Evolutionary conservation across 2,888 invertebrate species (phyloP), one percentile per base, ranked within the genome.

Genomic region (Anagyrus pseudococci): DNA sequence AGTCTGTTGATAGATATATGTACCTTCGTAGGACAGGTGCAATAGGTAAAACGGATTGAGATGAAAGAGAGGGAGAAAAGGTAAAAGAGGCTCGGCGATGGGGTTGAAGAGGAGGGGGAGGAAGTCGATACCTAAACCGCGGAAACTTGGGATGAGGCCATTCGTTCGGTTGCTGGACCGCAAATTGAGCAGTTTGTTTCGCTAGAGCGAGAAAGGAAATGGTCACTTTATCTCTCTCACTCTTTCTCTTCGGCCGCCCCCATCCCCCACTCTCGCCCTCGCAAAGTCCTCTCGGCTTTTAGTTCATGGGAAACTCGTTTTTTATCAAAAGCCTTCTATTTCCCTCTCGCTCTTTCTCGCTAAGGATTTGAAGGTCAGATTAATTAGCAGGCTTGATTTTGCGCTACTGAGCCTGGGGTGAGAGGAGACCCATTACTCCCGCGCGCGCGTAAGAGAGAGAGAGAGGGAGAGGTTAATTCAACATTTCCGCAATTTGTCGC

Each of bases 101-200:
- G 44, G 22, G 40, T 10, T 33, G 22, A 17, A 37, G 44, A 17
- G 47, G 8, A 22, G 46, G 44, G 8, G 43, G 29, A 46, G 44
- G 19, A 17, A 17, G 68, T 68, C 71, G 71, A 75, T 73, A 71
- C 70, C 70, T 71, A 72, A 73, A 73, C 72, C 70, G 72, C 66
- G 68, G 68, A 72, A 73, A 76, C 69, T 72, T 69, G 67, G 50
- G 53, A 64, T 61, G 60, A 64, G 71, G 72, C 72, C 72, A 74
- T 77, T 77, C 74, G 72, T 75, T 75, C 71, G 68, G 70, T 67
- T 70, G 72, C 71, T 68, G 69, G 69, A 71, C 73, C 75, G 64
- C 74, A 77, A 77, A 78, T 78, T 76, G 77, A 77, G 72, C 73
- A 75, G 75, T 77, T 77, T 78, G 75, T 78, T 76, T 74, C 69